A percentile compares a stretch with the other conserved stretches of the same genome.
Evolutionary conservation across 64 coral and sea anemone species (phyloP).

Genomic region (Stichodactyla helianthus): DNA sequence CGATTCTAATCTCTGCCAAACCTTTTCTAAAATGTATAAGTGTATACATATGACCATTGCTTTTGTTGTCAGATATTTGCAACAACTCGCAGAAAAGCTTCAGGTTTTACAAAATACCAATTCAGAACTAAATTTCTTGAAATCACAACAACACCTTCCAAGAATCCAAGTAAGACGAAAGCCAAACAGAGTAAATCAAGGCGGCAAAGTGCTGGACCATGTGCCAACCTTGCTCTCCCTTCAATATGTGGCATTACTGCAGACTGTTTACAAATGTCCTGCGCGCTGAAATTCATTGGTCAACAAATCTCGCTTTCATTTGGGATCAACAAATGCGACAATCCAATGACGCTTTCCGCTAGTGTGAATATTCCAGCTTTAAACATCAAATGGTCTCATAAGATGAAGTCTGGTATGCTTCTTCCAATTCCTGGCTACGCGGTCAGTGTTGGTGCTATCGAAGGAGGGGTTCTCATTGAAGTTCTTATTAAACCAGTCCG

Average conservation of each 20-base stretch:
- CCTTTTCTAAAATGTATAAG: neutral
- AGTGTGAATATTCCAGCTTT: conserved; percentile 28
- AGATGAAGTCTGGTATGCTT: conserved; percentile 2
- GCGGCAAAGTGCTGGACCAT: neutral
- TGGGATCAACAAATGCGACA: conserved; percentile 41
- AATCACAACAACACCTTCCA: neutral
- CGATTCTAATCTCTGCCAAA: neutral
- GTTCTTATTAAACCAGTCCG: conserved; percentile 13
- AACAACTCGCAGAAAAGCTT: neutral
- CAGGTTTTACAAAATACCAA: neutral
- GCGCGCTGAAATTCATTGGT: conserved; percentile 23
- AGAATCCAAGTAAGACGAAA: neutral
- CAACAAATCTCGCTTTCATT: conserved; percentile 25
- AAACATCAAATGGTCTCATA: conserved; percentile 11
- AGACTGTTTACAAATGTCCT: conserved; percentile 33
- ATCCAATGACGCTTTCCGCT: conserved; percentile 23
- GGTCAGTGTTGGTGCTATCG: neutral
- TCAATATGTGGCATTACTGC: conserved; percentile 34
- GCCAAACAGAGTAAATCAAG: neutral
- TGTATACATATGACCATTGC: neutral
- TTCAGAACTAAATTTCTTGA: neutral
- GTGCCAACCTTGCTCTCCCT: neutral
- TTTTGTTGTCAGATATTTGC: neutral
- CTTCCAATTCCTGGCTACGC: conserved; percentile 42
- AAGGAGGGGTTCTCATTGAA: conserved; percentile 26